Evolutionary conservation across 2,113 vertebrate species (phyloP).

Genomic region (Mobula hypostoma): DNA sequence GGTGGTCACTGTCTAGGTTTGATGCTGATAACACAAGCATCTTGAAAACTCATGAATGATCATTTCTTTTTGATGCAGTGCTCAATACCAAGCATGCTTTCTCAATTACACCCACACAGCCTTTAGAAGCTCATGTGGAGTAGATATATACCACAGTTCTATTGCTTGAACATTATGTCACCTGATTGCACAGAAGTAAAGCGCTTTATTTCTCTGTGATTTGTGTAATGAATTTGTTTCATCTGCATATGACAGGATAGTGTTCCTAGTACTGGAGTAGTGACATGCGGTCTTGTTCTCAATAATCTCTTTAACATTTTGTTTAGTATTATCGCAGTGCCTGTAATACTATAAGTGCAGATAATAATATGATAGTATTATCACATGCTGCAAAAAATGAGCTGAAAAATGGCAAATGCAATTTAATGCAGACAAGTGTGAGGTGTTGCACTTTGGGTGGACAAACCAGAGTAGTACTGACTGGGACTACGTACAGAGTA

Average conservation of each 20-base stretch:
- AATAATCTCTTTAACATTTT: too few species aligned
- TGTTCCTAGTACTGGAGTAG: neutral
- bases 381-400: too few species aligned
- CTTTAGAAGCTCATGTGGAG: neutral
- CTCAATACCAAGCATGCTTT: neutral
- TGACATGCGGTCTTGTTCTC: too few species aligned
- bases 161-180: neutral
- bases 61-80: neutral
- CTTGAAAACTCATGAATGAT: neutral
- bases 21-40: neutral
- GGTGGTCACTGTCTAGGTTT: neutral
- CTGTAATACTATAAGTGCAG: too few species aligned
- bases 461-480: too few species aligned
- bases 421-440: too few species aligned
- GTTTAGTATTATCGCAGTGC: too few species aligned
- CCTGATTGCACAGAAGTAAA: neutral
- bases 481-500: too few species aligned
- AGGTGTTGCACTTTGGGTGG: too few species aligned
- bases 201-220: neutral
- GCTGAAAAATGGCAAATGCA: too few species aligned
- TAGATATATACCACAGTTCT: neutral
- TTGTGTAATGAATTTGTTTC: neutral
- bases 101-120: neutral
- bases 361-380: too few species aligned
- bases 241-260: neutral